Percentiles rank a stretch among this genome's conserved stretches.
Conservation (phyloP, 2,888 invertebrate genomes). For the Metellina segmentata region DNA sequence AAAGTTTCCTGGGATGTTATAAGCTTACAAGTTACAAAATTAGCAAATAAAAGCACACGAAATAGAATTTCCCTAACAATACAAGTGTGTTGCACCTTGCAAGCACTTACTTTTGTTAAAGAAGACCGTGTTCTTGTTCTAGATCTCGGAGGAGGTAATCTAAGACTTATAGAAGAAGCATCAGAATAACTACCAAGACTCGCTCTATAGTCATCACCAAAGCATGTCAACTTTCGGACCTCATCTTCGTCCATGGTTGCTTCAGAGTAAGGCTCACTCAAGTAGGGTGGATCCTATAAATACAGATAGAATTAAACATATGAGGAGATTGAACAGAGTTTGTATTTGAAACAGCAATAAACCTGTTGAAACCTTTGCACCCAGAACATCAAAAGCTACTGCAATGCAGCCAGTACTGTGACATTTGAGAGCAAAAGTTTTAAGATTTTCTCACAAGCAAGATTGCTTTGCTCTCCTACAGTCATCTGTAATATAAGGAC, state of each 20-base stretch:
- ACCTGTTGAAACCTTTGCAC: too few relatives aligned
- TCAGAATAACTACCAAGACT: slow-evolving; percentile 95
- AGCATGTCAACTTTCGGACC: slow-evolving; percentile 89
- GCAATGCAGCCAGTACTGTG: too few relatives aligned
- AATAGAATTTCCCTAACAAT: too few relatives aligned
- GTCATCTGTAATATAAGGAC: too few relatives aligned
- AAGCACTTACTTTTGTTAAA: slow-evolving; percentile 24
- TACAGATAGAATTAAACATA: background rate
- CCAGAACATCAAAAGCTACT: too few relatives aligned
- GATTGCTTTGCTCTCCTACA: too few relatives aligned
- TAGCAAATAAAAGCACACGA: too few relatives aligned
- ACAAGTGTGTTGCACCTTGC: background rate
- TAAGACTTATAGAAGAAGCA: slow-evolving; percentile 85
- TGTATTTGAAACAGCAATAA: too few relatives aligned
- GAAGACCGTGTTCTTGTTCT: slow-evolving; percentile 3
- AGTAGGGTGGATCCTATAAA: slow-evolving; percentile 89
- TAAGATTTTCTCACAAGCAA: too few relatives aligned
- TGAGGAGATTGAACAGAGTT: background rate
- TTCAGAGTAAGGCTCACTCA: slow-evolving; percentile 92
- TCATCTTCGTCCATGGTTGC: slow-evolving; percentile 91
- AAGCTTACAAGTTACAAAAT: too few relatives aligned
- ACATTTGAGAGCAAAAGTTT: too few relatives aligned
- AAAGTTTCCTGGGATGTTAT: too few relatives aligned
- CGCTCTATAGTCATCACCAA: slow-evolving; percentile 94
- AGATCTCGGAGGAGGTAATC: slow-evolving; percentile 7